Base-by-base conservation (phyloP, 2,113 vertebrate species). In the Scopus umbretta region DNA sequence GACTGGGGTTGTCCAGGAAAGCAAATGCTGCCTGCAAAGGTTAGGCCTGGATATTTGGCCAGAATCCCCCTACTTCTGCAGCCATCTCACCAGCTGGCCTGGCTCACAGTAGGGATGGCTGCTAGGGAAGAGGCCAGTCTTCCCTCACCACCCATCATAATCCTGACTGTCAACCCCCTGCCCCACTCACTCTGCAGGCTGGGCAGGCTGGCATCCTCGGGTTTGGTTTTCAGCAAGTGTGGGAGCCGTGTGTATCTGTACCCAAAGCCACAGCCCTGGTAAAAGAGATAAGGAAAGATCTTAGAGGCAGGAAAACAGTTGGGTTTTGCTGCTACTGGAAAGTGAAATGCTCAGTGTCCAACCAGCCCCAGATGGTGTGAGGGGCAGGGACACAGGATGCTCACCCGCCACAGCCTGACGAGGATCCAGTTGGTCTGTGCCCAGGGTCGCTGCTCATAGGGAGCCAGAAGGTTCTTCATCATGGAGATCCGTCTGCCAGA, bases 371-470 rank as follows among this genome's bases (percentile, higher is more conserved):
- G 26, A n/a, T 2, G 8, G 10, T 32, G 73, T 40, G 80, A 78
- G 25, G 29, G 11, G 43, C 5, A 75, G 61, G 43, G 45, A 67
- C 5, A 18, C 13, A 68, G 82, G 50, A 78, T 1, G 14, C 96
- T 98, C 94, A 99, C 99, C 98, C 99, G 98, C 99, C 99, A 99
- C 50, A 99, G 98, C 76, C 99, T 97, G 91, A 99, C 99, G 3
- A 99, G 98, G 92, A 99, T 99, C 99, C 99, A 99, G 98, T 99
- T 99, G 91, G 99, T 99, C 98, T 99, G 99, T 34, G 99, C 99
- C 99, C 99, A 99, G 20, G 99, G 99, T 71, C 99, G 98, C 97
- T 99, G 99, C 82, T 99, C 99, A 14, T 99, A 99, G 1, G 99
- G 99, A 56, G 99, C 99, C 95, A 99, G 96, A 43, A 99, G 98